A percentile compares a stretch with the other conserved stretches of the same genome.
Evolutionary conservation across 2,797 vertebrate species (phyloP).

Genomic region (Scolopax bukidnonensis): DNA sequence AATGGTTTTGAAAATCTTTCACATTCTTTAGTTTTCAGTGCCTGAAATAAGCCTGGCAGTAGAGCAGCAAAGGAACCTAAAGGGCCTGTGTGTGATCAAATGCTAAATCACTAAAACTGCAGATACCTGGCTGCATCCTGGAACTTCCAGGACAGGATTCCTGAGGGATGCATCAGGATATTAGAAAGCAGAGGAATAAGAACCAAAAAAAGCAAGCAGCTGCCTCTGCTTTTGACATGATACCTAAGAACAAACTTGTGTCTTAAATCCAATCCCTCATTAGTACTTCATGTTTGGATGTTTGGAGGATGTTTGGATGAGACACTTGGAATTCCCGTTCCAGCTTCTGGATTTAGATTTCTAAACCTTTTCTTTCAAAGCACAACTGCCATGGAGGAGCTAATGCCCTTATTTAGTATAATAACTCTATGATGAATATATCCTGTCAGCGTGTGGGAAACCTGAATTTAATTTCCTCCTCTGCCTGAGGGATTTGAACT

Average conservation of each 20-base stretch:
- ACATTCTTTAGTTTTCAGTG: background rate
- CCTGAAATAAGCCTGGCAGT: background rate
- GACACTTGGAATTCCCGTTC: background rate
- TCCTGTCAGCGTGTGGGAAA: conserved; percentile 54
- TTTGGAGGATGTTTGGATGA: background rate
- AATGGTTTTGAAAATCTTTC: background rate
- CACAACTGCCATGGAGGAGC: background rate
- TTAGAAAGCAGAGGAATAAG: background rate
- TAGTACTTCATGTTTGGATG: background rate
- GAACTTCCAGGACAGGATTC: background rate
- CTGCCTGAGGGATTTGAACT: conserved; percentile 49
- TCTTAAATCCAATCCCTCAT: background rate
- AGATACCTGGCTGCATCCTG: background rate
- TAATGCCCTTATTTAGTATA: conserved; percentile 48
- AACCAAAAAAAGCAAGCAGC: background rate
- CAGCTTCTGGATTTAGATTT: background rate
- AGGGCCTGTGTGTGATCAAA: background rate
- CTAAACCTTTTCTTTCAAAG: background rate
- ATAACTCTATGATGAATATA: conserved; percentile 34
- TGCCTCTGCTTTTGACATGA: background rate
- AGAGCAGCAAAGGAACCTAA: background rate
- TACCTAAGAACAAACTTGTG: background rate
- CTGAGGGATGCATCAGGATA: background rate
- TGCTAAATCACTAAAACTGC: background rate
- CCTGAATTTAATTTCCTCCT: conserved; percentile 51